Evolutionary conservation across 2,113 vertebrate species (phyloP), one percentile per base, ranked within the genome.

Genomic region (Nipponia nippon): DNA sequence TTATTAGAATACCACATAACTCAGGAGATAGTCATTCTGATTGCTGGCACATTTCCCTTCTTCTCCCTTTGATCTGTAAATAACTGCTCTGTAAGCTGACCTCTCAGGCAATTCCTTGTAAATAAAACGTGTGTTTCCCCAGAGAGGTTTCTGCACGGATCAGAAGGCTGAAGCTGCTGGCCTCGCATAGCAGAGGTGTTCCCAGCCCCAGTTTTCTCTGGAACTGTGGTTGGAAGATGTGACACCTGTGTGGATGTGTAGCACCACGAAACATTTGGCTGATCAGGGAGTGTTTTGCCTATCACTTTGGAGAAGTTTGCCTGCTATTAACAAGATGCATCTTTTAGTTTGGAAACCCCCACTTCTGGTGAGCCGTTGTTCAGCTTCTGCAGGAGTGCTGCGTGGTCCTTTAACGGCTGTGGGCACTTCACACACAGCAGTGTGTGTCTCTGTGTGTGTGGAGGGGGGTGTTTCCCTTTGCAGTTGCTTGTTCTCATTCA

Each of bases 21-120:
- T 89, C 77, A 95, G 66, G 85, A 79, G 65, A 79, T 20, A 61
- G 44, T 67, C 3, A 29, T 76, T 93, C 75, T 75, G 50, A 71
- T 75, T 94, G 47, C 72, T 93, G 80, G 71, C 55, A 86, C 32
- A 42, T 92, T 88, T 95, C 62, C 66, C 62, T 83, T 95, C 44
- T 83, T 93, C 88, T 86, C 42, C 34, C 67, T 95, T 96, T 95
- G 75, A 87, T 93, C 75, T 96, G 5, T 50, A 77, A 73, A 80
- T 38, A 81, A 53, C 76, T 78, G 26, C 22, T 90, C 42, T 71
- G 14, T 83, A 81, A 67, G 27, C 21, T 53, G 73, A 73, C 73
- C 47, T 87, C 50, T 76, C 34, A 44, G 56, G 32, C 70, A 82
- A 63, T 65, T 94, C 11, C 38, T 75, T 71, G 42, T 87, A 67